Conservation (phyloP, 1,140 invertebrate species). For the Aphidius gifuensis region DNA sequence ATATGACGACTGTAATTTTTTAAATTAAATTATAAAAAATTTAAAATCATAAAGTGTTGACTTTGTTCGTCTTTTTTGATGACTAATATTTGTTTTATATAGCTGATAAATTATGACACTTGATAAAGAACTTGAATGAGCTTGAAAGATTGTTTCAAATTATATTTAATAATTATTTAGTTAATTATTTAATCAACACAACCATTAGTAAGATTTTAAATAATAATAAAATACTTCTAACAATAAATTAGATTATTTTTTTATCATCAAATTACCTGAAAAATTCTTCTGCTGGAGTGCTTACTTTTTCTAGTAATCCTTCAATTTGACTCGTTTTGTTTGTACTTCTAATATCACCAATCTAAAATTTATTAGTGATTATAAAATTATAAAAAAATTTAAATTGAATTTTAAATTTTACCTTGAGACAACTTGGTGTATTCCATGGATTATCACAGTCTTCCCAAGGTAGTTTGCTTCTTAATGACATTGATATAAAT, state of each 20-base stretch:
- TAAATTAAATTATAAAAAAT: constrained; percentile 5
- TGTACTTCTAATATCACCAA: constrained; percentile 31
- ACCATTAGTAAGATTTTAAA: no score
- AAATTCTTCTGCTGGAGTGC: constrained; percentile 78
- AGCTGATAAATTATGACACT: no score
- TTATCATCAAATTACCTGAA: constrained; percentile 69
- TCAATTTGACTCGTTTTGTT: constrained; percentile 34
- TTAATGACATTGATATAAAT: constrained; percentile 73
- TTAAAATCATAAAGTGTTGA: no score
- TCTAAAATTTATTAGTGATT: constrained; percentile 13
- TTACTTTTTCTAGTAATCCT: constrained; percentile 46
- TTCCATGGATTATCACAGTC: constrained; percentile 88
- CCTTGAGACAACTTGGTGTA: constrained; percentile 67
- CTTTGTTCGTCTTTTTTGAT: neutral
- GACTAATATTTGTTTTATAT: constrained; percentile 1
- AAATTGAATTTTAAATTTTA: constrained; percentile 23
- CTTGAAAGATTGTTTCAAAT: no score
- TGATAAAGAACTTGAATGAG: no score
- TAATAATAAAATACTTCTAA: no score
- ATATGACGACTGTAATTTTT: constrained; percentile 62
- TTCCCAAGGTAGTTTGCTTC: constrained; percentile 77
- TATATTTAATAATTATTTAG: no score
- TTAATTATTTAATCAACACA: no score
- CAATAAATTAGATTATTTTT: no score
- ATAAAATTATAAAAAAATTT: neutral